phyloP scores from a whole-genome alignment of 2,113 vertebrate species.

The Cricetomys ansorgei region DNA sequence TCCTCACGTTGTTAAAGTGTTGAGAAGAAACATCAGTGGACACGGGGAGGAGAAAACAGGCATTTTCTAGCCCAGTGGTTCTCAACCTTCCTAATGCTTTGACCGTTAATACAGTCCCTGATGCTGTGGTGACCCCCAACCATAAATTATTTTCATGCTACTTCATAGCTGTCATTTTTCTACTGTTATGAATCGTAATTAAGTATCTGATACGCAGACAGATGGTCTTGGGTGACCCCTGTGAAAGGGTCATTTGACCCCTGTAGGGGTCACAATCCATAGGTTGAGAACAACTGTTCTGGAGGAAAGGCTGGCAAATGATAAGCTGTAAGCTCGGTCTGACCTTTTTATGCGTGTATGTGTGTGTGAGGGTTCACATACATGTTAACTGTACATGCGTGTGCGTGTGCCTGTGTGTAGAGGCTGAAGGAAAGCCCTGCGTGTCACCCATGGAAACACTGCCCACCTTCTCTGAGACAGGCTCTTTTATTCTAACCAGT shows the following conservation, averaged over 20 bases:
- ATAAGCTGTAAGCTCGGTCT: neutral
- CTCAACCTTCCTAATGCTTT: too few species aligned
- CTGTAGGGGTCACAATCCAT: too few species aligned
- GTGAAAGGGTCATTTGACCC: too few species aligned
- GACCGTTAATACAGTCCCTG: too few species aligned
- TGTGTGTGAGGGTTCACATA: neutral
- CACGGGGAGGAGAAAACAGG: neutral
- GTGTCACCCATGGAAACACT: neutral
- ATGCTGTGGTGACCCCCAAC: too few species aligned
- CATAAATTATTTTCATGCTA: too few species aligned
- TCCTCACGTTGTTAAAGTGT: neutral
- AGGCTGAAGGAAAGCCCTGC: neutral
- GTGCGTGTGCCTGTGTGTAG: neutral
- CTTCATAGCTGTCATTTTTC: too few species aligned
- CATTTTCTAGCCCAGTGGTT: too few species aligned
- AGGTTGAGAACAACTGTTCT: too few species aligned
- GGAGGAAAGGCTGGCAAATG: neutral
- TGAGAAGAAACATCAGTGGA: neutral
- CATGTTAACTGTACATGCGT: neutral
- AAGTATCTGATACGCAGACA: too few species aligned
- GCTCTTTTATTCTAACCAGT: neutral
- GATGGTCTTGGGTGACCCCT: too few species aligned
- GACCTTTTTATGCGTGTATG: neutral
- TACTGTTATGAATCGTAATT: too few species aligned
- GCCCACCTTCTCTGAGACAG: neutral